phyloP scores from a whole-genome alignment of 2,888 invertebrate species.

The Hemicrepidius hirtus region DNA sequence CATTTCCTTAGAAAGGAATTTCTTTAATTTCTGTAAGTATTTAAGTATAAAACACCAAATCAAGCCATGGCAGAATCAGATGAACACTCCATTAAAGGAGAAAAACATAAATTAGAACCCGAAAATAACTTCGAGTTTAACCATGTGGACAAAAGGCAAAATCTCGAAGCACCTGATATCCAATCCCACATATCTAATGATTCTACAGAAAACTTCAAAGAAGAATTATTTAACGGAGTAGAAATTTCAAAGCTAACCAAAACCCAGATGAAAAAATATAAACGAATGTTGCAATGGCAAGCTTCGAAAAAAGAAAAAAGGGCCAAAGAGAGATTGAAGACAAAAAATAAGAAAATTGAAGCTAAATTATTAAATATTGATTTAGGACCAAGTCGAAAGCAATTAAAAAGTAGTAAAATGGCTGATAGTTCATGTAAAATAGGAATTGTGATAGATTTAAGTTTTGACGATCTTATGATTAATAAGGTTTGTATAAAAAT shows the following conservation, averaged over 20 bases:
- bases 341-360: constrained; percentile 78
- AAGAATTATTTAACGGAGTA: constrained; percentile 68
- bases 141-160: constrained; percentile 8
- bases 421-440: constrained; percentile 81
- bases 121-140: neutral
- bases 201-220: constrained; percentile 3
- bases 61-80: neutral
- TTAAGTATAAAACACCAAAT: neutral
- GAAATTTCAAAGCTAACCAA: constrained; percentile 69
- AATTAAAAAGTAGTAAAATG: constrained; percentile 83
- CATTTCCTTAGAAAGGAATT: no score
- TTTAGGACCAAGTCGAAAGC: constrained; percentile 86
- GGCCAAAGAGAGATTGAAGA: constrained; percentile 80
- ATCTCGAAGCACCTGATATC: neutral
- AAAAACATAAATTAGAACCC: constrained; percentile 32
- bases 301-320: constrained; percentile 82
- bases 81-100: neutral
- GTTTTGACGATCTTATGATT: constrained; percentile 93
- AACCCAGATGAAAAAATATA: constrained; percentile 69
- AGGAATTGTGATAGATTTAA: constrained; percentile 89
- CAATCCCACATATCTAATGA: neutral
- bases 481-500: constrained; percentile 68
- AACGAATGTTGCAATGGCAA: constrained; percentile 83
- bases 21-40: neutral
- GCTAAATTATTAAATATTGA: constrained; percentile 83